Percentiles rank a stretch among this genome's conserved stretches.
Evolutionary conservation across 2,113 vertebrate species (phyloP).

Genomic region (Rhynchomys soricoides): DNA sequence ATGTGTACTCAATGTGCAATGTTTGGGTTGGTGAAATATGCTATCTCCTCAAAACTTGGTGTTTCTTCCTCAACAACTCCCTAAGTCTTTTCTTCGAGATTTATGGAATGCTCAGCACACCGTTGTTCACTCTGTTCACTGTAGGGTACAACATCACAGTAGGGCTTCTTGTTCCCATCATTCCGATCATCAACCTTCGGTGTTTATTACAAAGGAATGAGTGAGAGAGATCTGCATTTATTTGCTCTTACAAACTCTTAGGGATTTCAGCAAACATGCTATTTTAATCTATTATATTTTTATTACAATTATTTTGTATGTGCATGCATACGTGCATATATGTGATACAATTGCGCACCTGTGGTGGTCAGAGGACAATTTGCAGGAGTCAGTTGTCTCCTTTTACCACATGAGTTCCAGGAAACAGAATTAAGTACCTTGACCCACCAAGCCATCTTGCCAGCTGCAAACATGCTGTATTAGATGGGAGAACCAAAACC

Average conservation of each 20-base stretch:
- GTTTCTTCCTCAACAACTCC: background rate
- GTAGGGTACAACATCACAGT: background rate
- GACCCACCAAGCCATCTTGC: background rate
- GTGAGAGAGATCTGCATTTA: background rate
- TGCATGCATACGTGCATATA: fast-evolving
- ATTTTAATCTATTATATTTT: background rate
- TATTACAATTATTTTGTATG: background rate
- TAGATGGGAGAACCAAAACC: background rate
- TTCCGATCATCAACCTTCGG: background rate
- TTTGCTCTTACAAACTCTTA: background rate
- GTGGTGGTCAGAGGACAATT: background rate
- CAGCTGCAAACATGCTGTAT: background rate
- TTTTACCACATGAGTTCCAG: background rate
- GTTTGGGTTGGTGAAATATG: background rate
- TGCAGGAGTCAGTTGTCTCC: background rate
- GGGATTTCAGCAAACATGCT: background rate
- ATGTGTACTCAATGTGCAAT: background rate
- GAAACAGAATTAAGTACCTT: background rate
- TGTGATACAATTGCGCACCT: background rate
- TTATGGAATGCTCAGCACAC: background rate
- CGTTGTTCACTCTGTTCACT: no score
- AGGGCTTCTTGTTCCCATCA: background rate
- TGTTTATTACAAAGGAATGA: background rate
- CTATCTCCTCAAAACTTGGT: background rate
- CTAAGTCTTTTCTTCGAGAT: background rate